Evolutionary conservation across 1,140 invertebrate genomes (phyloP).

Genomic region (Monochamus saltuarius): DNA sequence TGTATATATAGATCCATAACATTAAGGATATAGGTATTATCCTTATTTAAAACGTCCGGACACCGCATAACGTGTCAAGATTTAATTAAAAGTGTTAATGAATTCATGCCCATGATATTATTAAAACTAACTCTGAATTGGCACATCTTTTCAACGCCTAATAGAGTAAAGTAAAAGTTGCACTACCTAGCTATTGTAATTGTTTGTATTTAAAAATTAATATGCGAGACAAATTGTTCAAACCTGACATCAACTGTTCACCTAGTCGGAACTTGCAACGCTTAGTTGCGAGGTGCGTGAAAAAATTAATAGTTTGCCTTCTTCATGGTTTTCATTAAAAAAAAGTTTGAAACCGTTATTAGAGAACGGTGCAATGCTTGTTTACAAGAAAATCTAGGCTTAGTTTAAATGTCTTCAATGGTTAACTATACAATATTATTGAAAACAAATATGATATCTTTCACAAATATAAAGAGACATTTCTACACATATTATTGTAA

Average conservation of each 20-base stretch:
- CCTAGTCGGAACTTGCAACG: not conserved
- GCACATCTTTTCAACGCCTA: conserved; percentile 8
- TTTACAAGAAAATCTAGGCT: too few species aligned
- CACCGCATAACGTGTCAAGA: conserved; percentile 8
- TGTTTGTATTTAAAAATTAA: conserved; percentile 13
- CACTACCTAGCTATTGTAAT: conserved; percentile 4
- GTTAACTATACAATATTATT: too few species aligned
- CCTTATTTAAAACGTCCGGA: conserved; percentile 4
- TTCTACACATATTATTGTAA: too few species aligned
- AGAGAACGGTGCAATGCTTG: too few species aligned
- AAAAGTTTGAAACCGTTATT: too few species aligned
- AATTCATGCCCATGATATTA: too few species aligned
- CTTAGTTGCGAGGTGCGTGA: conserved; percentile 5
- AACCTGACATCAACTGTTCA: conserved; percentile 5
- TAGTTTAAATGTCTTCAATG: too few species aligned
- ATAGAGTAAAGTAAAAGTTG: conserved; percentile 23
- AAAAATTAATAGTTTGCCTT: not conserved
- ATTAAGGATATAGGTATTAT: not conserved
- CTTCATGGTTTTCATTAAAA: too few species aligned
- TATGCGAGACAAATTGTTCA: conserved; percentile 20
- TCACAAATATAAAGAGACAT: too few species aligned
- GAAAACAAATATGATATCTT: too few species aligned
- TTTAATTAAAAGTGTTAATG: conserved; percentile 4
- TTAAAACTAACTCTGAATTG: too few species aligned
- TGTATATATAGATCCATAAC: too few species aligned